These are phyloP conservation scores for Tapirus indicus DNA, from an alignment of 2,797 vertebrate genomes.

Conservation along the genomic window DNA sequence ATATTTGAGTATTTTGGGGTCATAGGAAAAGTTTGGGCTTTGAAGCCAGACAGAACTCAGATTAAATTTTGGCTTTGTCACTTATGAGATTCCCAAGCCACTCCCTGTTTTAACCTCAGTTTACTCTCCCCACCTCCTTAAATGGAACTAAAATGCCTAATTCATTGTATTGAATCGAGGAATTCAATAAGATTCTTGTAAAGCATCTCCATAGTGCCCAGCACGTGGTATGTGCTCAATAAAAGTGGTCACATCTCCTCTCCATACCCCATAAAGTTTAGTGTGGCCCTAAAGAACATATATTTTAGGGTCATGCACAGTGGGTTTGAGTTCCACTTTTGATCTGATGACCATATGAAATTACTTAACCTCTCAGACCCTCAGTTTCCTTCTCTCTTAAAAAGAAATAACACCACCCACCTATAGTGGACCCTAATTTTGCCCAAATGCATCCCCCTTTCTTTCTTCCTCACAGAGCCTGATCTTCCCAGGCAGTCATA, in stretches of 20 bases:
- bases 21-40: conserved; percentile 12
- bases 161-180: background rate
- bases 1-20: conserved; percentile 23
- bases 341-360: background rate
- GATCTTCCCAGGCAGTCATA: background rate
- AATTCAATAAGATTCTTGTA: background rate
- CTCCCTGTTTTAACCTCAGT: background rate
- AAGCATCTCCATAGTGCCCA: background rate
- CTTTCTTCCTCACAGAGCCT: background rate
- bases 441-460: background rate
- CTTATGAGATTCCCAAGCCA: background rate
- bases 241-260: background rate
- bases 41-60: background rate
- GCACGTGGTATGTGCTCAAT: background rate
- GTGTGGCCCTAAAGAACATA: background rate
- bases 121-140: rapidly evolving
- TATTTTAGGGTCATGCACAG: background rate
- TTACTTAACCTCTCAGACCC: background rate
- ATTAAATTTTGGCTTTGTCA: background rate
- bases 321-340: background rate
- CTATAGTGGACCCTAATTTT: background rate
- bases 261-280: background rate
- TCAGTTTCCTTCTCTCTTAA: background rate
- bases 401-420: background rate
- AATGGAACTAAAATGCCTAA: background rate